These are phyloP conservation scores for Celastrina argiolus DNA, from an alignment of 2,888 invertebrate genomes.

Conservation along the genomic window DNA sequence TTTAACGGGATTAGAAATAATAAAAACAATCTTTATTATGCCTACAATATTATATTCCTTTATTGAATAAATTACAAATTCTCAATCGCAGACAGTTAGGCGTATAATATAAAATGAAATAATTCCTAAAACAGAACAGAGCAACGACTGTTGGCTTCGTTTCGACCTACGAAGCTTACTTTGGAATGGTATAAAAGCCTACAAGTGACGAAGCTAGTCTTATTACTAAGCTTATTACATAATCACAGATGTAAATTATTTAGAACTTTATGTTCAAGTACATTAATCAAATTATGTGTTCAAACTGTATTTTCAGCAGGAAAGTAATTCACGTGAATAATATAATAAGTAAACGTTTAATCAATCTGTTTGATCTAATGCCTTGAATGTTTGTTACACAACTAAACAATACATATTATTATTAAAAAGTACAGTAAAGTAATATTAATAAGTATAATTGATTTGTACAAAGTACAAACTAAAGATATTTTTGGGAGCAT, in stretches of 20 bases:
- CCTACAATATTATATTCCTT: conserved; percentile 57
- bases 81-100: conserved; percentile 51
- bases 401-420: too few species aligned
- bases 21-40: conserved; percentile 31
- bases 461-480: too few species aligned
- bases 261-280: not conserved
- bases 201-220: conserved; percentile 23
- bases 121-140: conserved; percentile 48
- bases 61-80: conserved; percentile 73
- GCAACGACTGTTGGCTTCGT: not conserved
- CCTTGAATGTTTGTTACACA: too few species aligned
- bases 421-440: too few species aligned
- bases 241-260: not conserved
- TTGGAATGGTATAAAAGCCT: conserved; percentile 52
- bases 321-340: too few species aligned
- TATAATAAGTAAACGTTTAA: too few species aligned
- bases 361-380: too few species aligned
- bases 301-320: not conserved
- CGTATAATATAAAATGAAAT: conserved; percentile 38
- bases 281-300: not conserved
- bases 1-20: conserved; percentile 6
- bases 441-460: too few species aligned
- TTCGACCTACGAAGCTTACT: conserved; percentile 36
- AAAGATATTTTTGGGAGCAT: too few species aligned
- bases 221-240: conserved; percentile 1